Conservation (phyloP, 2,797 vertebrate genomes). For the Bufotes viridis region DNA sequence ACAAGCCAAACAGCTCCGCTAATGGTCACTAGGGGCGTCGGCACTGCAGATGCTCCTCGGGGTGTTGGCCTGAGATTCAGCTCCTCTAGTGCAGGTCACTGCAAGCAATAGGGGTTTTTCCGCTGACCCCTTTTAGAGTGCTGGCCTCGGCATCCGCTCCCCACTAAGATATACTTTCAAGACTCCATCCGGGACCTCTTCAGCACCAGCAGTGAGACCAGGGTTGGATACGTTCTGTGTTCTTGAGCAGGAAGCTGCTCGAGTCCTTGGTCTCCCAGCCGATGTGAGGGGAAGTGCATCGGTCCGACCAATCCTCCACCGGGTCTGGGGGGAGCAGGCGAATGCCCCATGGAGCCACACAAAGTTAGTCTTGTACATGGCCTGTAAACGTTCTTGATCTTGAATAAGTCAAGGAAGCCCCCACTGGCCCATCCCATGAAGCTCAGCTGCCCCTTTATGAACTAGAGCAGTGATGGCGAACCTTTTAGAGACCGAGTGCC, state of each 20-base stretch:
- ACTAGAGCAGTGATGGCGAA: too few relatives aligned
- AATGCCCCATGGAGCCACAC: slow-evolving; percentile 95
- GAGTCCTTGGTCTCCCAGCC: slow-evolving; percentile 98
- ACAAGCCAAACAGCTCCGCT: too few relatives aligned
- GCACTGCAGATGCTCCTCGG: too few relatives aligned
- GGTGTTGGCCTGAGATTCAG: too few relatives aligned
- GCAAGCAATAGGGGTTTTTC: too few relatives aligned
- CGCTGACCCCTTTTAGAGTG: too few relatives aligned
- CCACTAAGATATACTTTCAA: too few relatives aligned
- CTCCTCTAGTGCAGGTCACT: too few relatives aligned
- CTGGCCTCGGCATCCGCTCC: too few relatives aligned
- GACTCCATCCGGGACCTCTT: slow-evolving; percentile 69
- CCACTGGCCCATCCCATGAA: slow-evolving; percentile 96
- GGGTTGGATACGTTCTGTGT: slow-evolving; percentile 97
- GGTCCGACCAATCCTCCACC: slow-evolving; percentile 97
- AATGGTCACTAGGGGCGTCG: too few relatives aligned
- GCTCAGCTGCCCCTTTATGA: slow-evolving; percentile 96
- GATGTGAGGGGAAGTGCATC: slow-evolving; percentile 97
- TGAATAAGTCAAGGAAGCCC: slow-evolving; percentile 94
- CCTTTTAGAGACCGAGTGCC: too few relatives aligned
- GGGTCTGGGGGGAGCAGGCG: slow-evolving; percentile 94
- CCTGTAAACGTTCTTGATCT: slow-evolving; percentile 98
- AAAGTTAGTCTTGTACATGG: slow-evolving; percentile 96
- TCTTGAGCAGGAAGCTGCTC: slow-evolving; percentile 95
- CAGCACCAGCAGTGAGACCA: slow-evolving; percentile 90